Evolutionary conservation across 2,888 invertebrate genomes (phyloP), one percentile per base, ranked within the genome.

Genomic region (Griposia aprilina): DNA sequence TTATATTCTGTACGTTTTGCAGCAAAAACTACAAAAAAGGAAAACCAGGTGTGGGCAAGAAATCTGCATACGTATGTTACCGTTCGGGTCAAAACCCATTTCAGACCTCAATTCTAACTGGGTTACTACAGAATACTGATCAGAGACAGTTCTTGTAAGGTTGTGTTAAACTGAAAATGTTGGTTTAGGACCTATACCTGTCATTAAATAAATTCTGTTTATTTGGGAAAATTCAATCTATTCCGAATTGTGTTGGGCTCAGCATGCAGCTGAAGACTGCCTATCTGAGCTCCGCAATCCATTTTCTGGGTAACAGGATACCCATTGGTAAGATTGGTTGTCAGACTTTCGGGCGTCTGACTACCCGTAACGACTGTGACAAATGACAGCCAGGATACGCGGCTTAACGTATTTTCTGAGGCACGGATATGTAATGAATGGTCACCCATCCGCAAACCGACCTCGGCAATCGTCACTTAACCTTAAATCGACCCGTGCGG

Each of bases 91-190:
- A 6, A 30, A 80, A 26, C 67, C 50, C 36, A 45, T 68, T 36
- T 20, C 41, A 62, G 30, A 45, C 80, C 48, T 55, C 60, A 66
- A 36, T 66, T 65, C 20, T 26, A 66, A 11, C 59, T 8, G 36
- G 5, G 63, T 65, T 17, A 11, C n/a, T 30, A 6, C 52, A 6
- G 85, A 80, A 80, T 81, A 84, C 85, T 65, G 59, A 79, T 79
- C 36, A 62, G 50, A 36, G 13, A 65, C 20, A 20, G 30, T 52
- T 50, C 41, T 30, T 10, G 41, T 11, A 57, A 55, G 0, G 17
- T 23, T 55, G 41, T 10, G 23, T 66, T 23, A n/a, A 30, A 8
- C 0, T 26, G 10, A 10, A 60, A 4, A 10, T 30, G 10, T 60
- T 60, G 60, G 20, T 30, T 26, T 60, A 26, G 26, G 30, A 10